Conservation (phyloP, 2,113 vertebrate genomes). For the Anolis carolinensis region DNA sequence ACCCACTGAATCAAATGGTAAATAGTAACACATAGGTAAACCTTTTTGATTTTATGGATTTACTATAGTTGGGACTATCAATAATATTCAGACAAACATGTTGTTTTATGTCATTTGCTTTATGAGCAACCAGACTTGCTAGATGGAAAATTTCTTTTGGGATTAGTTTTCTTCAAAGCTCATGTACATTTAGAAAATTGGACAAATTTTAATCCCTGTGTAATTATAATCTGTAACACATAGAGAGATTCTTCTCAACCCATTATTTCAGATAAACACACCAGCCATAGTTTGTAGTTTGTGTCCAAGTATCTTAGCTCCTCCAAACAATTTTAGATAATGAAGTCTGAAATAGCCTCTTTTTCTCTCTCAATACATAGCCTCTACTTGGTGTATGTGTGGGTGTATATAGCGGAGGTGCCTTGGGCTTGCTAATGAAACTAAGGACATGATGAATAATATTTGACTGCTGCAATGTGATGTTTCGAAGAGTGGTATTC, state of each 20-base stretch:
- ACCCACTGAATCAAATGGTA: too few species aligned
- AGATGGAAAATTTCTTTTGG: slow-evolving; percentile 50
- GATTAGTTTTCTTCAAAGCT: background rate
- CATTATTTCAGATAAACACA: background rate
- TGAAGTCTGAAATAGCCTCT: slow-evolving; percentile 37
- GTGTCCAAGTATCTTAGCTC: slow-evolving; percentile 11
- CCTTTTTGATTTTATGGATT: too few species aligned
- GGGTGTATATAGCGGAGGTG: slow-evolving; percentile 55
- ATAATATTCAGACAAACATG: too few species aligned
- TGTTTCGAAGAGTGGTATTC: slow-evolving; percentile 43
- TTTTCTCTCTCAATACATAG: background rate
- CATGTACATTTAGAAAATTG: slow-evolving; percentile 44
- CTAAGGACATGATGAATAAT: slow-evolving; percentile 60
- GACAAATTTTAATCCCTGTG: accelerated
- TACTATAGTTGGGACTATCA: too few species aligned
- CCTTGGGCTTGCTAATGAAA: slow-evolving; percentile 56
- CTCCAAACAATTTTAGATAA: slow-evolving; percentile 27
- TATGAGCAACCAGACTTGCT: background rate
- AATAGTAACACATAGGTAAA: too few species aligned
- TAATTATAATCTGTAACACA: slow-evolving; percentile 19
- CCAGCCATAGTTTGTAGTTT: background rate
- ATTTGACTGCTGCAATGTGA: slow-evolving; percentile 36
- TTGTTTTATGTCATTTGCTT: too few species aligned
- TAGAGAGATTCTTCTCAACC: background rate
- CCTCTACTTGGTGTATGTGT: slow-evolving; percentile 46